These are phyloP conservation scores for Parnassius apollo DNA, from an alignment of 2,888 invertebrate species.

Conservation along the genomic window DNA sequence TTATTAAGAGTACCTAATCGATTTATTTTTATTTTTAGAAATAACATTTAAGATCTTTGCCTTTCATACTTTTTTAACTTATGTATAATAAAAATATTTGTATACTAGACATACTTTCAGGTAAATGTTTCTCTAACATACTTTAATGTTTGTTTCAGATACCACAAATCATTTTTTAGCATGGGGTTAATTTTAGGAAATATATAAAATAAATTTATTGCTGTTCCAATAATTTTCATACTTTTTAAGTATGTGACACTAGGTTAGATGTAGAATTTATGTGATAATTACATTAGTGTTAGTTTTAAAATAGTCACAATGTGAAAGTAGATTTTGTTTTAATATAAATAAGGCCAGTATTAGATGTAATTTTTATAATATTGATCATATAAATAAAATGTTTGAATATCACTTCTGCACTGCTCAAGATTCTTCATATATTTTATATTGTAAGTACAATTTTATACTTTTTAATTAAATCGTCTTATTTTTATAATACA, in stretches of 20 bases:
- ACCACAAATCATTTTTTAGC: not conserved
- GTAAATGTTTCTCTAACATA: too few species aligned
- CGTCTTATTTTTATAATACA: not conserved
- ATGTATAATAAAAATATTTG: too few species aligned
- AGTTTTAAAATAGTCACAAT: conserved; percentile 18
- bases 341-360: conserved; percentile 51
- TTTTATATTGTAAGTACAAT: conserved; percentile 23
- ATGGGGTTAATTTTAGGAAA: conserved; percentile 7
- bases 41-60: too few species aligned
- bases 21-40: too few species aligned
- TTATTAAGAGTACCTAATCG: too few species aligned
- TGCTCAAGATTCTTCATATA: conserved; percentile 21
- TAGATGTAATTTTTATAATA: conserved; percentile 32
- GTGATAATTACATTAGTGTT: conserved; percentile 14
- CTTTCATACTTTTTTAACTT: too few species aligned
- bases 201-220: not conserved
- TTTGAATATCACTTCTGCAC: conserved; percentile 14
- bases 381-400: conserved; percentile 6
- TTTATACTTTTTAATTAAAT: conserved; percentile 4
- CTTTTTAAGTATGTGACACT: conserved; percentile 21
- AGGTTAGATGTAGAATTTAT: not conserved
- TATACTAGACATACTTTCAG: too few species aligned
- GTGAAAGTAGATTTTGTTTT: conserved; percentile 23
- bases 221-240: not conserved
- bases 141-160: conserved; percentile 25